phyloP scores from a whole-genome alignment of 1,140 invertebrate genomes.

The Meteorus sp. region DNA sequence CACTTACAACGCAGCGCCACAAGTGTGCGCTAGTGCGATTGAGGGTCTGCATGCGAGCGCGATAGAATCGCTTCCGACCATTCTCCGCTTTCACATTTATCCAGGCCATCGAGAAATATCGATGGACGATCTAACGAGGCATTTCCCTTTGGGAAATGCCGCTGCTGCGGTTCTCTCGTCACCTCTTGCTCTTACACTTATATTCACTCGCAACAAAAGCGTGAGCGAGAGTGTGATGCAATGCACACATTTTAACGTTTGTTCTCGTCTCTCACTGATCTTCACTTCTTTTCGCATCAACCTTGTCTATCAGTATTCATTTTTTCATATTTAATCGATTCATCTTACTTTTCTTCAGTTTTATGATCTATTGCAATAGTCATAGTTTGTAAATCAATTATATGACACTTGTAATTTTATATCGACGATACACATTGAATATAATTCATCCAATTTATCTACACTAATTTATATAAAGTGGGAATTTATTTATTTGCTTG shows the following conservation, averaged over 20 bases:
- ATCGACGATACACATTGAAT: too few species aligned
- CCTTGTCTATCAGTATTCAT: not conserved
- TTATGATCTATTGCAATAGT: too few species aligned
- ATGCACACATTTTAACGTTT: too few species aligned
- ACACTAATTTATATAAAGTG: too few species aligned
- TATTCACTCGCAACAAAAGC: too few species aligned
- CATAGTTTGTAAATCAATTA: too few species aligned
- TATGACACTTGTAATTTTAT: too few species aligned
- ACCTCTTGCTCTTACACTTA: conserved; percentile 13
- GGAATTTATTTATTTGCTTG: too few species aligned
- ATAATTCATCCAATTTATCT: too few species aligned
- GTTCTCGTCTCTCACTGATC: not conserved
- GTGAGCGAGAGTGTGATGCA: conserved; percentile 4
- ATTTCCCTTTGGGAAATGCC: conserved; percentile 26
- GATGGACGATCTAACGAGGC: conserved; percentile 27
- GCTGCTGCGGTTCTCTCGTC: not conserved
- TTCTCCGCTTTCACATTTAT: conserved; percentile 28
- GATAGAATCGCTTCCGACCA: conserved; percentile 26
- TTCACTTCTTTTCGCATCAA: not conserved
- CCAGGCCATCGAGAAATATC: conserved; percentile 25
- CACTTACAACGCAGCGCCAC: too few species aligned
- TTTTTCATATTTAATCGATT: not conserved
- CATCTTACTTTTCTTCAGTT: not conserved
- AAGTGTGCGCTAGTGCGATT: too few species aligned
- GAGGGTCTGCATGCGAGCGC: conserved; percentile 3